Conservation (phyloP, 2,797 vertebrate genomes). For the Peromyscus melanophrys region DNA sequence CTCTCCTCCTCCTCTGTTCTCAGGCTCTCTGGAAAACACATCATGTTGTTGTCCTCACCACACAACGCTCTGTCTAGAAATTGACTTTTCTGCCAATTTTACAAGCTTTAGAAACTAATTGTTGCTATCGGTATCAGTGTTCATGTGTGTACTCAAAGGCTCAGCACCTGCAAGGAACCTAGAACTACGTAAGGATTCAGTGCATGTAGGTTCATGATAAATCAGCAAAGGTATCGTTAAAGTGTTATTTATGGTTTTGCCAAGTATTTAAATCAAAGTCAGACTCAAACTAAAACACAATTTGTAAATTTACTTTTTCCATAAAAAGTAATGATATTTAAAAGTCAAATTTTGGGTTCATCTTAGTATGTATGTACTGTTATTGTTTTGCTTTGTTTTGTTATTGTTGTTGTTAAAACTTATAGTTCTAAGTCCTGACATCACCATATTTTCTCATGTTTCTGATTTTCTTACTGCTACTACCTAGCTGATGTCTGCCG, state of each 20-base stretch:
- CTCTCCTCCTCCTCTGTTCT: background rate
- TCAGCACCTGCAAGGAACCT: background rate
- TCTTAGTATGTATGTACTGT: too few species aligned
- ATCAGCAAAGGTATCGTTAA: background rate
- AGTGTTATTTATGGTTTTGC: background rate
- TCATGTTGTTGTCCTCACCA: background rate
- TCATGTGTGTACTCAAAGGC: background rate
- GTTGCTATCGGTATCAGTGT: background rate
- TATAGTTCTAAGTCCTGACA: background rate
- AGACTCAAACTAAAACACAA: background rate
- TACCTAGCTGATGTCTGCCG: background rate
- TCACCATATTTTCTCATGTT: background rate
- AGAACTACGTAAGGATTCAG: background rate
- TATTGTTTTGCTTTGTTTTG: background rate
- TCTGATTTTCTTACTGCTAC: background rate
- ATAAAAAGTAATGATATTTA: constrained; percentile 8
- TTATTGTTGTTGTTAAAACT: background rate
- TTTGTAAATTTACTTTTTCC: constrained; percentile 19
- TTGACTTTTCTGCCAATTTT: constrained; percentile 8
- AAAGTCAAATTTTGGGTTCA: background rate
- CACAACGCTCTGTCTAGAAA: background rate
- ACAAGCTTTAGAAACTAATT: background rate
- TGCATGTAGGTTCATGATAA: background rate
- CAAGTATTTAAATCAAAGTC: background rate
- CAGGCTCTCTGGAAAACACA: background rate